These are phyloP conservation scores for Nothoprocta pentlandii DNA, from an alignment of 2,113 vertebrate genomes.

Conservation along the genomic window DNA sequence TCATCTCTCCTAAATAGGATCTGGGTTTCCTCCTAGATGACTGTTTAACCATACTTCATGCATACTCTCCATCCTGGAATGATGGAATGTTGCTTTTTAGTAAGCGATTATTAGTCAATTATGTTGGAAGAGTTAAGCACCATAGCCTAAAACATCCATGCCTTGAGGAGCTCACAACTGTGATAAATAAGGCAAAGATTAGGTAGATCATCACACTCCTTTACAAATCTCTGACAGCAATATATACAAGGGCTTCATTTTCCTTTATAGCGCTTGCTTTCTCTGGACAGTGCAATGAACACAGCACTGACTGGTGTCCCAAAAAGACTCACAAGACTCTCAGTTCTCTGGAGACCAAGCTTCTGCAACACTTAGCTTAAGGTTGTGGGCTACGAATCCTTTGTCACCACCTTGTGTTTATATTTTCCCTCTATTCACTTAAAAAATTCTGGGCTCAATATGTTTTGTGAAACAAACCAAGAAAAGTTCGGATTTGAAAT, in stretches of 20 bases:
- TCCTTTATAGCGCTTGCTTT: background rate
- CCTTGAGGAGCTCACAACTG: background rate
- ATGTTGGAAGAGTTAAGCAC: background rate
- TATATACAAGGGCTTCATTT: background rate
- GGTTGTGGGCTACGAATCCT: background rate
- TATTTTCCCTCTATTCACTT: background rate
- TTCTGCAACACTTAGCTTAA: background rate
- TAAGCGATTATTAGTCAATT: background rate
- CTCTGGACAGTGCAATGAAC: background rate
- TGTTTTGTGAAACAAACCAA: background rate
- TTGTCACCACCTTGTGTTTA: background rate
- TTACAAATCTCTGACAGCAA: background rate
- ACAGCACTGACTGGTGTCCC: background rate
- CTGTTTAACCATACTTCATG: background rate
- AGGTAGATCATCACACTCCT: background rate
- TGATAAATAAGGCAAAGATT: background rate
- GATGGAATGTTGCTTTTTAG: background rate
- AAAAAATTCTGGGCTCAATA: background rate
- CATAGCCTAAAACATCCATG: background rate
- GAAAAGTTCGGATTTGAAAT: background rate
- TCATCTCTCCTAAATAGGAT: background rate
- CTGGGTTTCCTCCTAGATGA: background rate
- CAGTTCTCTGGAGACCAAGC: background rate
- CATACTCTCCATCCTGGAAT: background rate
- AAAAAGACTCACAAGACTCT: background rate